Base-by-base conservation (phyloP, 2,888 invertebrate genomes). In the Philonicus albiceps region DNA sequence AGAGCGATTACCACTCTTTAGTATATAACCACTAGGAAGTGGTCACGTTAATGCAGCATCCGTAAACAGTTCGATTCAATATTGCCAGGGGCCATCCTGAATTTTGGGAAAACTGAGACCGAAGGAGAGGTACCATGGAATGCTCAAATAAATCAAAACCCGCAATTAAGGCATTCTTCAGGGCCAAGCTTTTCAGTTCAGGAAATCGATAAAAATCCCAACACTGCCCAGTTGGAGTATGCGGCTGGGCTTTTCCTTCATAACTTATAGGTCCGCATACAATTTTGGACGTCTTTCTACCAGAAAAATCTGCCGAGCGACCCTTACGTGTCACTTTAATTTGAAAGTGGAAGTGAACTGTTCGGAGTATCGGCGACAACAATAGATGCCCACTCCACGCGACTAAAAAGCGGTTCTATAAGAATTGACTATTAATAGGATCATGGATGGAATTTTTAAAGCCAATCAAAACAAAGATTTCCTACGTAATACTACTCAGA, bases 141-240 rank as follows among this genome's bases (percentile, higher is more conserved):
- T 86, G 34, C 55, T 75, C 40, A 30, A 76, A 86, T 86, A 86
- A 86, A 86, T 86, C 86, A 86, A 76, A 86, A 55, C 34, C 86
- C 86, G 49, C 86, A 86, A 86, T 86, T 86, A 86, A 86, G 76
- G 78, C 86, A 86, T 86, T 86, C 76, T 64, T 55, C 78, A 64
- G 49, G 37, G 37, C 64, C 37, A 16, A 64, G 31, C 83, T 64
- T 19, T 64, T 22, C 81, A 34, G 19, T 34, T 64, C 16, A 19
- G 72, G 64, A 19, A 83, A 83, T 83, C 83, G 64, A 83, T 83
- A 83, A 83, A 64, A 83, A 64, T 30, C 27, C 27, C 27, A 43
- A 78, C 43, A 43, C 78, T 43, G n/a, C 6, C 72, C 30, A 31
- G 64, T 13, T 64, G 55, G 19, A 40, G 83, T 72, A 64, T 83